Evolutionary conservation across 2,797 vertebrate species (phyloP).

Genomic region (Darevskia mixta): DNA sequence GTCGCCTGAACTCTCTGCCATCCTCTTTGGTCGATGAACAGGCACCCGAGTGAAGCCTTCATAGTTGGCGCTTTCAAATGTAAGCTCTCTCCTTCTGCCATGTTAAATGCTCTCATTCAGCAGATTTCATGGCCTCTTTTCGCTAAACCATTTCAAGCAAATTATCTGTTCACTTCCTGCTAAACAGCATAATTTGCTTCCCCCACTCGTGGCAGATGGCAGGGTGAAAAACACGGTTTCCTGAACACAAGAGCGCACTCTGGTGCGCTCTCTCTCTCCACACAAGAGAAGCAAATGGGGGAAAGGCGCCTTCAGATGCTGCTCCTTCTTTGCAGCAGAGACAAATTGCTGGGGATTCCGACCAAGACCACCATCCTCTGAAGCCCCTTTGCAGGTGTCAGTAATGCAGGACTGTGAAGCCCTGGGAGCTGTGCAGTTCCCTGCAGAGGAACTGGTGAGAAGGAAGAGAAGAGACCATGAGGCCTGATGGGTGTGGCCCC

Average conservation of each 20-base stretch:
- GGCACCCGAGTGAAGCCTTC: background rate
- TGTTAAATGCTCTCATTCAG: background rate
- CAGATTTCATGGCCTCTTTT: slow-evolving; percentile 26
- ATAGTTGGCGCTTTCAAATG: slow-evolving; percentile 11
- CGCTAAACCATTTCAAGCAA: slow-evolving; percentile 53
- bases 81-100: slow-evolving; percentile 26
- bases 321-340: slow-evolving; percentile 38
- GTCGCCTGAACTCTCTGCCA: background rate
- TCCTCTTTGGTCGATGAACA: slow-evolving; percentile 3
- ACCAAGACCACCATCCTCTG: slow-evolving; percentile 22
- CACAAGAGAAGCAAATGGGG: slow-evolving; percentile 42
- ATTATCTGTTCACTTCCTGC: slow-evolving; percentile 58
- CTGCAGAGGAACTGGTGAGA: background rate
- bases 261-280: slow-evolving; percentile 9
- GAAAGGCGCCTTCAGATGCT: slow-evolving; percentile 46
- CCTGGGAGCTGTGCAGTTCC: background rate
- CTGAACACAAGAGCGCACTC: slow-evolving; percentile 35
- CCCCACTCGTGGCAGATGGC: slow-evolving; percentile 64
- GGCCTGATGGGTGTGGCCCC: background rate
- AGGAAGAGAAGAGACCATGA: background rate
- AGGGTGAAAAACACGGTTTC: slow-evolving; percentile 52
- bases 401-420: background rate
- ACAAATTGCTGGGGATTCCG: slow-evolving; percentile 15
- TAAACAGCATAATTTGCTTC: slow-evolving; percentile 67
- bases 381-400: slow-evolving; percentile 30